Base-by-base conservation (phyloP, 2,888 invertebrate species). In the Lasioglossum zephyrum region DNA sequence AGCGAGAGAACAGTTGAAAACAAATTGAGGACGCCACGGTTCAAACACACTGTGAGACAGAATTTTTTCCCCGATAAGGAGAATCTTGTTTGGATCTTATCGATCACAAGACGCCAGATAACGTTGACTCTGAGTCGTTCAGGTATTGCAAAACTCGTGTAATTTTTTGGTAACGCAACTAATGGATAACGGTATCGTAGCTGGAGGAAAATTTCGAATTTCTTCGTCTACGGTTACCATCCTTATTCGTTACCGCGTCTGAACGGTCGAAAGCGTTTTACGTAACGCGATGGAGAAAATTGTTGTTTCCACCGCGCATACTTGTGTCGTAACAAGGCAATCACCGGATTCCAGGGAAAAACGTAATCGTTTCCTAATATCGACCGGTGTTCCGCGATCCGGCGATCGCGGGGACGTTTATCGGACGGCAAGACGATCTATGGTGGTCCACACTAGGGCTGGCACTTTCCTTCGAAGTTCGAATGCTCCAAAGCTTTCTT, bases 1-100 rank as follows among this genome's bases (percentile, higher is more conserved):
- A 89, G 82, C 66, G 79, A 76, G 87, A 70, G 85, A 87, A 84
- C 86, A 82, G 83, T 72, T 74, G n/a, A 47, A 60, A 84, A 80
- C 76, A 53, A 77, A 76, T 49, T 16, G 26, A 31, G 60, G 57
- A 72, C 57, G n/a, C n/a, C 57, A 22, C 57, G 57, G 57, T 57
- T 57, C 2, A n/a, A n/a, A n/a, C n/a, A 57, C n/a, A 22, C n/a
- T 57, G 36, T 0, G 9, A 9, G 57, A n/a, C 57, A 57, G 57
- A 57, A 57, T 53, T 53, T 76, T 57, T 47, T 13, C 8, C 3
- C 5, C 31, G 63, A 63, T 63, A 63, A 63, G 18, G 8, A 63
- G 31, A 11, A 57, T 57, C n/a, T 39, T 57, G 57, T 16, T n/a
- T 8, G 57, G 13, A 57, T 57, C 18, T 57, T 41, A 49, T 39